Evolutionary conservation across 2,113 vertebrate genomes (phyloP).

Genomic region (Notarius quadriscutis): DNA sequence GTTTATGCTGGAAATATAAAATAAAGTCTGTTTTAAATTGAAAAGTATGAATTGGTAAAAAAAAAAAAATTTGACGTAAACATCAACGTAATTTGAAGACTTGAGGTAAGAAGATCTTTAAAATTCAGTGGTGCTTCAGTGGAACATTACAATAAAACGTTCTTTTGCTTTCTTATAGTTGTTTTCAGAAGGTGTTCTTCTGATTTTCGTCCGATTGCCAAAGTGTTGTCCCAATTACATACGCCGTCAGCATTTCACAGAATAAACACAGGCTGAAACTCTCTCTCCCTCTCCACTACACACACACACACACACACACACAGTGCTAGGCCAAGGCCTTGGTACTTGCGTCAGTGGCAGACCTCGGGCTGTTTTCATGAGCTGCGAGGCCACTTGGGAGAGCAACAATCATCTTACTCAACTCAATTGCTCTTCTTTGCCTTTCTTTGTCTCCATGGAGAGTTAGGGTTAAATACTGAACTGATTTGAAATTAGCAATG

Average conservation of each 20-base stretch:
- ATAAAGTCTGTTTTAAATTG: neutral
- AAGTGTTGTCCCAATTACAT: slow-evolving; percentile 8
- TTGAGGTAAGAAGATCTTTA: neutral
- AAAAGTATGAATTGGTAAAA: neutral
- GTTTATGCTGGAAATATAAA: neutral
- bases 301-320: slow-evolving; percentile 24
- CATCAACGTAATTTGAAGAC: neutral
- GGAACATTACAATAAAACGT: neutral
- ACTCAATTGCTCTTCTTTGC: neutral
- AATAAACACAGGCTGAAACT: slow-evolving; percentile 50
- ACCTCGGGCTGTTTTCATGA: slow-evolving; percentile 65
- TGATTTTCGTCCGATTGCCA: slow-evolving; percentile 1
- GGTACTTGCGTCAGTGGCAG: slow-evolving; percentile 55
- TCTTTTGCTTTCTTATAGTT: neutral
- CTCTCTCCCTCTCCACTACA: slow-evolving; percentile 16
- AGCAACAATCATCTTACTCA: slow-evolving; percentile 18
- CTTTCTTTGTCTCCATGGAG: neutral
- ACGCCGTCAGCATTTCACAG: neutral
- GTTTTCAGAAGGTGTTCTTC: neutral
- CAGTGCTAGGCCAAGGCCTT: slow-evolving; percentile 51
- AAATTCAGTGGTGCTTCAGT: no score
- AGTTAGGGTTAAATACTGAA: neutral
- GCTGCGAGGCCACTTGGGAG: slow-evolving; percentile 51
- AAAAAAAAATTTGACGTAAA: no score
- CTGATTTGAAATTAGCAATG: neutral